Conservation (phyloP, 2,888 invertebrate species). For the Blera fallax region DNA sequence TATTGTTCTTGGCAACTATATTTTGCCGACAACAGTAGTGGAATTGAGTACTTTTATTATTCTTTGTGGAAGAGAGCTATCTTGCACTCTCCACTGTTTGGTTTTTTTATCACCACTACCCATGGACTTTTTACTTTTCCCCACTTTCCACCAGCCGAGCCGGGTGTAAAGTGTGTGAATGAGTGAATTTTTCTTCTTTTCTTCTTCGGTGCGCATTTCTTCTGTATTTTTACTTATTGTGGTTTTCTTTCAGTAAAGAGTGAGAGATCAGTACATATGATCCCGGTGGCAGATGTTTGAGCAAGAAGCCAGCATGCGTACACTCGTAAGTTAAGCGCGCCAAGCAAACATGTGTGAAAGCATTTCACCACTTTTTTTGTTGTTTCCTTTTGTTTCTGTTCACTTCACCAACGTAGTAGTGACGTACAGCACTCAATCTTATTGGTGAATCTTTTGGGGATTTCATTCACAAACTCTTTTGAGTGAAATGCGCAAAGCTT, state of each 20-base stretch:
- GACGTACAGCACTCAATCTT: neutral
- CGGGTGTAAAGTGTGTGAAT: constrained; percentile 36
- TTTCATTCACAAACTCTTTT: constrained; percentile 64
- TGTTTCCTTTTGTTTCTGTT: constrained; percentile 25
- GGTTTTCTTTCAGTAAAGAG: neutral
- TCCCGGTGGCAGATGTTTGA: constrained; percentile 28
- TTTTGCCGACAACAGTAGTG: constrained; percentile 53
- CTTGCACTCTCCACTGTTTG: constrained; percentile 10
- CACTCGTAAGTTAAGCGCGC: constrained; percentile 20
- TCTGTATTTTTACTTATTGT: neutral
- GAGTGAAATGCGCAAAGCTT: constrained; percentile 54
- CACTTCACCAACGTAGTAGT: constrained; percentile 48
- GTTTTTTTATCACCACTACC: neutral
- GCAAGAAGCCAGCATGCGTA: constrained; percentile 35
- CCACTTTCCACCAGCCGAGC: constrained; percentile 44
- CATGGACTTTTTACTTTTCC: constrained; percentile 18
- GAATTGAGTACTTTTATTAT: constrained; percentile 70
- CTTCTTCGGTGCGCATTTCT: constrained; percentile 27
- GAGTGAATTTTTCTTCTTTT: constrained; percentile 55
- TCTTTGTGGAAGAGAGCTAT: constrained; percentile 42
- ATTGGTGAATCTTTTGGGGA: constrained; percentile 48
- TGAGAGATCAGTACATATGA: constrained; percentile 53
- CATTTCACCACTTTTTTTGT: constrained; percentile 56
- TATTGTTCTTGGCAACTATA: constrained; percentile 62
- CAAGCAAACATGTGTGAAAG: constrained; percentile 64